These are phyloP conservation scores for Rotaria socialis DNA, from an alignment of 2,888 invertebrate genomes.

Conservation along the genomic window DNA sequence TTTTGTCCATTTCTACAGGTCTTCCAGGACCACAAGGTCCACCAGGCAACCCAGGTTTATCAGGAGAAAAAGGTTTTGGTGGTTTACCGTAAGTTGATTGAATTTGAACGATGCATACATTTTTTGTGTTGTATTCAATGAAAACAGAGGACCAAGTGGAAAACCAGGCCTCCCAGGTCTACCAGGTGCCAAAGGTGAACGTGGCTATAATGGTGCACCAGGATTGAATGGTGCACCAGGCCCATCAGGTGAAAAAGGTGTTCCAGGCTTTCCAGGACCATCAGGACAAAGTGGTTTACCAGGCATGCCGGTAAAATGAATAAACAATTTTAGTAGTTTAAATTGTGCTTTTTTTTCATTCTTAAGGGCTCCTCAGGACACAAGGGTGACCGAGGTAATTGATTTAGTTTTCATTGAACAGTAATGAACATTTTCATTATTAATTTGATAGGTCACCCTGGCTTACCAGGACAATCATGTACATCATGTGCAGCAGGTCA, in stretches of 20 bases:
- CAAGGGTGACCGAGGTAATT: conserved; percentile 43
- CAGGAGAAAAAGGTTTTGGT: background rate
- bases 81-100: background rate
- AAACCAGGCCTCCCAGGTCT: conserved; percentile 39
- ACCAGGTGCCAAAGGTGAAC: conserved; percentile 38
- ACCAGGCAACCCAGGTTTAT: background rate
- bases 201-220: conserved; percentile 48
- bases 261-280: conserved; percentile 12
- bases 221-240: conserved; percentile 47
- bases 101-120: too few species aligned
- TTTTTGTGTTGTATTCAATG: background rate
- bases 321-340: background rate
- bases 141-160: conserved; percentile 47
- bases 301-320: background rate
- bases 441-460: conserved; percentile 18
- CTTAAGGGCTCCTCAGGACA: background rate
- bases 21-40: conserved; percentile 42
- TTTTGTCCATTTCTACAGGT: background rate
- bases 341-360: background rate
- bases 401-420: background rate
- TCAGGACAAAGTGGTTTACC: conserved; percentile 18
- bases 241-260: conserved; percentile 38
- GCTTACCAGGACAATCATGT: conserved; percentile 48
- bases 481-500: conserved; percentile 48
- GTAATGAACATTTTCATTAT: background rate